Evolutionary conservation across 2,888 invertebrate species (phyloP).

Genomic region (Cremastobaeus sp.): DNA sequence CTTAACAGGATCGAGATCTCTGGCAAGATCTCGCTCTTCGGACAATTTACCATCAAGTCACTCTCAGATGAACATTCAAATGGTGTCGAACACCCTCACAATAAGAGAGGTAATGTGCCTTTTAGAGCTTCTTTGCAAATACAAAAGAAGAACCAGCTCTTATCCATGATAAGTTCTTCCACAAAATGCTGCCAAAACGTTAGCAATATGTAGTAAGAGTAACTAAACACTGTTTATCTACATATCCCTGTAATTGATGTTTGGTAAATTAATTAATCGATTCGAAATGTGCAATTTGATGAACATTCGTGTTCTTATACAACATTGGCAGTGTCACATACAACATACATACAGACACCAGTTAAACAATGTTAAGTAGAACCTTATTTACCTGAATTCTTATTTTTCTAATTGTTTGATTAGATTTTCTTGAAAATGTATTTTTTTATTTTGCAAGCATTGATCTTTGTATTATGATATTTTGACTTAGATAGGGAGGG

Average conservation of each 20-base stretch:
- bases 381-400: too few relatives aligned
- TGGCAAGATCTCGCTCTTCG: constrained; percentile 90
- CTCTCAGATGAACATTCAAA: constrained; percentile 95
- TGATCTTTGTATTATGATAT: too few relatives aligned
- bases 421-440: too few relatives aligned
- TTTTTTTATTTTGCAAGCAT: too few relatives aligned
- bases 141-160: neutral
- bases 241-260: too few relatives aligned
- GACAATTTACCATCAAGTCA: constrained; percentile 95
- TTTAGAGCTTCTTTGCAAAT: neutral
- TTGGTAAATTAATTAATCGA: too few relatives aligned
- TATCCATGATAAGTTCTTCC: neutral
- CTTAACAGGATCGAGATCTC: constrained; percentile 87
- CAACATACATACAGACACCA: neutral
- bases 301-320: too few relatives aligned
- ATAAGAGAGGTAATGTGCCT: constrained; percentile 88
- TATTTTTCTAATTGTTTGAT: too few relatives aligned
- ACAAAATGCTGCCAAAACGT: too few relatives aligned
- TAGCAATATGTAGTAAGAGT: neutral
- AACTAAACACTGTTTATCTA: too few relatives aligned
- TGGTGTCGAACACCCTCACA: constrained; percentile 95
- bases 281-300: neutral
- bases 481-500: too few relatives aligned
- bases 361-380: neutral
- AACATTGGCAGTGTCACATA: too few relatives aligned